Evolutionary conservation across 1,140 invertebrate species (phyloP), one percentile per base, ranked within the genome.

Genomic region (Steinernema khuongi): DNA sequence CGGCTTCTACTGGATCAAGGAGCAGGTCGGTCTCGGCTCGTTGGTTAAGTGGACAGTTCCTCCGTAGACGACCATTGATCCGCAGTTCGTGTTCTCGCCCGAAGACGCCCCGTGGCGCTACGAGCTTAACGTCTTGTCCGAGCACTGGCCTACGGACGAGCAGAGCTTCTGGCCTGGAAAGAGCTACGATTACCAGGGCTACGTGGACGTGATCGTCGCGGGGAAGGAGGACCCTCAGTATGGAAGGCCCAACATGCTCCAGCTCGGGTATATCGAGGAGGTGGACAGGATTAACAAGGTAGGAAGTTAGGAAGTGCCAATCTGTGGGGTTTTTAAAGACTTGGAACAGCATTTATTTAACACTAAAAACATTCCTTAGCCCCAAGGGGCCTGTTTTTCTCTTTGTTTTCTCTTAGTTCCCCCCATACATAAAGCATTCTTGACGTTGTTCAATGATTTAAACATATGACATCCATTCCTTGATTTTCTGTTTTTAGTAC

Each of bases 121-220:
- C 72, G 83, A 84, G 77, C 41, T 82, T 33, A 76, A 74, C 22
- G 81, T 83, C 18, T 70, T 84, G 0, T 70, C 80, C 14, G 72
- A 83, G 36, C 81, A 84, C 50, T 84, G 83, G 83, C 83, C 83
- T 1, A 69, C 85, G 19, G 75, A 83, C 50, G 83, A 84, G 60
- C 76, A 85, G 28, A 71, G 75, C 1, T 84, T 84, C 44, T 84
- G 82, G 82, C 83, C 83, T 4, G 83, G 83, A 30, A 84, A 85
- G 67, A 82, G 80, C 60, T 83, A 84, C 72, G 82, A 79, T 43
- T 70, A 78, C 18, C 50, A 78, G 43, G 81, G 82, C 26, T 83
- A 83, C 69, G 80, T 83, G 11, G 83, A 84, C 76, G 79, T 84
- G 26, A 82, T 85, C 31, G 81, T 78, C 31, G 79, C 80, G 1